A percentile compares a stretch with the other conserved stretches of the same genome.
Conservation (phyloP, 2,113 vertebrate species). For the Cyprinodon variegatus region DNA sequence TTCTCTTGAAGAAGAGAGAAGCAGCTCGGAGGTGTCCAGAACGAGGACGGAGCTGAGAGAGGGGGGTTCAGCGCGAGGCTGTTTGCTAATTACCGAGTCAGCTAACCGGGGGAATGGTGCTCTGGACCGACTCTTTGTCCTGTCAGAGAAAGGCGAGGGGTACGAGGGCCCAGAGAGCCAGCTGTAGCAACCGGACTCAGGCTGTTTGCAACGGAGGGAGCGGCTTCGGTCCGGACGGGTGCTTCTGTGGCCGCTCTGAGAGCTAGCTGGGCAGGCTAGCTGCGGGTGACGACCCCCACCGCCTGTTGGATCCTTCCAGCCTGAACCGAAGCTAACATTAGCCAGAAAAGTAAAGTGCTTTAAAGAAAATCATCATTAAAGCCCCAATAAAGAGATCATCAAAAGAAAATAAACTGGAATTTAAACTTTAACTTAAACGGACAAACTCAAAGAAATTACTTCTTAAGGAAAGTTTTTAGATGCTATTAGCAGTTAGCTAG, state of each 20-base stretch:
- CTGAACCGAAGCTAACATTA: conserved; percentile 37
- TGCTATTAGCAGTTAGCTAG: conserved; percentile 33
- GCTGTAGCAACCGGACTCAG: conserved; percentile 64
- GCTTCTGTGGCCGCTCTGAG: conserved; percentile 56
- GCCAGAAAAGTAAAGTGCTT: not conserved
- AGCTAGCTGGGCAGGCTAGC: conserved; percentile 62
- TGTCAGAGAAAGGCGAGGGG: conserved; percentile 71
- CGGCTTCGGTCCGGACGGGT: conserved; percentile 56
- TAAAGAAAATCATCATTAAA: conserved; percentile 5
- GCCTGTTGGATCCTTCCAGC: conserved; percentile 40
- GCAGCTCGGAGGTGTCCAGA: conserved; percentile 54
- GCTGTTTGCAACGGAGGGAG: conserved; percentile 63
- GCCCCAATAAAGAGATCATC: not conserved
- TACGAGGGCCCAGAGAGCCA: conserved; percentile 48
- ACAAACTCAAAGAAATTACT: conserved; percentile 2
- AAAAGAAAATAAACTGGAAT: conserved; percentile 5
- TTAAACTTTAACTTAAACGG: not conserved
- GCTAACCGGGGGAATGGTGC: conserved; percentile 74
- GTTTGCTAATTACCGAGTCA: conserved; percentile 46
- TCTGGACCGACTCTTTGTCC: conserved; percentile 53
- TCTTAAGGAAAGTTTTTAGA: conserved; percentile 13
- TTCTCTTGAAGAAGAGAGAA: conserved; percentile 30
- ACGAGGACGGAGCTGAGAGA: conserved; percentile 44
- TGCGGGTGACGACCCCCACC: conserved; percentile 66
- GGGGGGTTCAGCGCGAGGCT: conserved; percentile 25